Percentiles rank a stretch among this genome's conserved stretches.
These are phyloP conservation scores for Drusus annulatus DNA, from an alignment of 1,140 invertebrate genomes.

Conservation along the genomic window DNA sequence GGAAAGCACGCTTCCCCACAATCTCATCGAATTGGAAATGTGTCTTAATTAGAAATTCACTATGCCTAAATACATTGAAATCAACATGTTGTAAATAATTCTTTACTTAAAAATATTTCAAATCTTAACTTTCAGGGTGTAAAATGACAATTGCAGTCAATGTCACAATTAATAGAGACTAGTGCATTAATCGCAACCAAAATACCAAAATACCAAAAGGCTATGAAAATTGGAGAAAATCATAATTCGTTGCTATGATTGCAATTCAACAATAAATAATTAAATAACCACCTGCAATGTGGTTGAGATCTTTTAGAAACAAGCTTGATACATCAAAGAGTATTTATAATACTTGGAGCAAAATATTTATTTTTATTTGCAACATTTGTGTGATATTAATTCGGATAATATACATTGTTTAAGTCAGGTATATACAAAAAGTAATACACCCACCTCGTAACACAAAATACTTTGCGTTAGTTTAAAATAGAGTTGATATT, in stretches of 20 bases:
- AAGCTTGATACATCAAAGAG: not conserved
- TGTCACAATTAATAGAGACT: not conserved
- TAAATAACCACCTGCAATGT: not conserved
- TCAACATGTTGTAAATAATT: conserved; percentile 7
- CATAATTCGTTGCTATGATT: no score
- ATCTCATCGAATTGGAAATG: conserved; percentile 5
- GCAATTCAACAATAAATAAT: no score
- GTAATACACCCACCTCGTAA: no score
- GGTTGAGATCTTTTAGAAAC: not conserved
- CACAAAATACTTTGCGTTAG: no score
- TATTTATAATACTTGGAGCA: conserved; percentile 17
- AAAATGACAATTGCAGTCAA: conserved; percentile 2
- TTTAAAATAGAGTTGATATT: no score
- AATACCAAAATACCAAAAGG: no score
- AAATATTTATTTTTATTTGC: conserved; percentile 2
- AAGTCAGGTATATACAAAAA: not conserved
- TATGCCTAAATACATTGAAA: conserved; percentile 6
- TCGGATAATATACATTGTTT: conserved; percentile 14
- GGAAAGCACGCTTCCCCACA: conserved; percentile 1
- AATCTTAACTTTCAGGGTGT: not conserved
- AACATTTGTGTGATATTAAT: conserved; percentile 8
- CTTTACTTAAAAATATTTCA: conserved; percentile 18
- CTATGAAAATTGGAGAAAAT: no score
- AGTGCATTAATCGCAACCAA: no score
- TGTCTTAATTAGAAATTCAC: not conserved